Base-by-base conservation (phyloP, 1,140 invertebrate species). In the Helicoverpa armigera region DNA sequence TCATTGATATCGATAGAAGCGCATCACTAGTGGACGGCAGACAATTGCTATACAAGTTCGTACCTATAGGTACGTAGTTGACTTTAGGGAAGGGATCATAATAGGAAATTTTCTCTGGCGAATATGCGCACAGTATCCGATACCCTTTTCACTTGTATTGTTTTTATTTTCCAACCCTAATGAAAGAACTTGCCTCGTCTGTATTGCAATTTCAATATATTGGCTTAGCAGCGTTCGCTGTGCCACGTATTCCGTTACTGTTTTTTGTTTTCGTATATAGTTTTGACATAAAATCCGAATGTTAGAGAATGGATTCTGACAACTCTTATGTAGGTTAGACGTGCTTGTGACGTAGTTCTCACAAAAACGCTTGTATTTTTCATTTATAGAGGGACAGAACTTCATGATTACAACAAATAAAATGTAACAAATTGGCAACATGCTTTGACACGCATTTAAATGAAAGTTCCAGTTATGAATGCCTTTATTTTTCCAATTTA, bases 141-240 rank as follows among this genome's bases (percentile, higher is more conserved):
- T 92, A 94, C 91, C 92, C 91, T 94, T 94, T 94, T 93, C 91
- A 92, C 89, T 94, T 92, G 90, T 94, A 92, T 94, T 92, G 91
- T 93, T 94, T 94, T 94, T 94, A 93, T 94, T 92, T 90, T 90
- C 86, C 87, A 90, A 92, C 91, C 87, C 90, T 94, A 94, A 94
- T 94, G 91, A 94, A 94, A 94, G 90, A 91, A 92, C 87, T 91
- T 89, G 87, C 86, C 82, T 85, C 82, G 83, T 87, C 83, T 83
- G 84, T 85, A 87, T 86, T 81, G 84, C 86, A 82, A 85, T 89
- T 91, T 86, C 83, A 82, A 88, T 87, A 85, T 88, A 86, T 87
- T 87, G 82, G 79, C 77, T 86, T 82, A 83, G 81, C 61, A 78
- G 83, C 61, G 48, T 79, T 79, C 79, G 53, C 29, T 81, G 70